These are phyloP conservation scores for Epizoanthus stellaris DNA, from an alignment of 92 coral and sea anemone genomes.

Conservation along the genomic window DNA sequence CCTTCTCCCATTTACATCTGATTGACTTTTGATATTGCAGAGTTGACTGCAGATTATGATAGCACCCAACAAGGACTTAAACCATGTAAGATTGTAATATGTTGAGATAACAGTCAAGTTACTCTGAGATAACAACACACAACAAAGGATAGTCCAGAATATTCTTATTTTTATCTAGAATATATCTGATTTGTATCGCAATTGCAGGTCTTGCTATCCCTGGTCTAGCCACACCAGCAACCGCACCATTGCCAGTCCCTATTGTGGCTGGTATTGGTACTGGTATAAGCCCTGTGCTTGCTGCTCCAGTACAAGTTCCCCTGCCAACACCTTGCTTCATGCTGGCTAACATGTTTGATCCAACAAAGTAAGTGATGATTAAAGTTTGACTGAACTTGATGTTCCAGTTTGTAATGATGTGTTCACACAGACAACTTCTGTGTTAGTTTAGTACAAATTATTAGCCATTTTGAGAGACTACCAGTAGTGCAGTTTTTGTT, in stretches of 20 bases:
- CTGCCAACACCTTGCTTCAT: slow-evolving; percentile 94
- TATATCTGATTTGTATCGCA: slow-evolving; percentile 4
- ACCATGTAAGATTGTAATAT: not conserved
- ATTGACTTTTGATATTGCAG: not conserved
- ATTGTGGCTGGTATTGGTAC: slow-evolving; percentile 39
- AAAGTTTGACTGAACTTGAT: not conserved
- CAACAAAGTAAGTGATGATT: slow-evolving; percentile 83
- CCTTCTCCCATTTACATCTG: not conserved
- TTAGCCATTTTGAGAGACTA: not conserved
- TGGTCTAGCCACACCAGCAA: slow-evolving; percentile 68
- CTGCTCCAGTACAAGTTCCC: slow-evolving; percentile 74
- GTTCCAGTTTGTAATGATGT: too few relatives aligned
- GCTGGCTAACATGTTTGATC: slow-evolving; percentile 98
- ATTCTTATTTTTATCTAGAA: too few relatives aligned
- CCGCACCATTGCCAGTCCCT: slow-evolving; percentile 68
- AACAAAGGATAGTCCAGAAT: too few relatives aligned
- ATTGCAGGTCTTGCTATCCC: slow-evolving; percentile 84
- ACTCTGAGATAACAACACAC: not conserved
- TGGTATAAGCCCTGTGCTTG: slow-evolving; percentile 53
- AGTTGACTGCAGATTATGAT: not conserved
- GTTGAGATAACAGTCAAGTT: not conserved
- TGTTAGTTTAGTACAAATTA: not conserved
- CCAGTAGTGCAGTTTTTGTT: too few relatives aligned
- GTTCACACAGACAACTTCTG: not conserved
- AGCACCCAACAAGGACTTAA: not conserved